Percentiles rank a stretch among this genome's conserved stretches.
These are phyloP conservation scores for Tapirus indicus DNA, from an alignment of 2,797 vertebrate species.

Conservation along the genomic window DNA sequence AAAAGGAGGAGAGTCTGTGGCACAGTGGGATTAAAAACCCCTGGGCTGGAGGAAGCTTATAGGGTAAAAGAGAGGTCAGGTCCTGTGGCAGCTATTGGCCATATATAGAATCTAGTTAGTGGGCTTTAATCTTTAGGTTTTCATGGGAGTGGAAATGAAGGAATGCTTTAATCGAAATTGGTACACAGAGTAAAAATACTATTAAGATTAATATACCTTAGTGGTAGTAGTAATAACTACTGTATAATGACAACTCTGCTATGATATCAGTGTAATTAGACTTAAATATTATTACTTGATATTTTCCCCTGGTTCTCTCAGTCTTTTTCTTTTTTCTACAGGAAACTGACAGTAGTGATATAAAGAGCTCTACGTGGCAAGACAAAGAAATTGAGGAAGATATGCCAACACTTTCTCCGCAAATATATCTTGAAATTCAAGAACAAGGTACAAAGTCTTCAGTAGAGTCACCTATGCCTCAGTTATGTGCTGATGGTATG, in stretches of 20 bases:
- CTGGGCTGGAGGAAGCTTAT: background rate
- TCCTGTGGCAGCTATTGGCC: background rate
- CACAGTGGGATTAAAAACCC: background rate
- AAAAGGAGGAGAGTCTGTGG: background rate
- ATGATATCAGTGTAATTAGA: background rate
- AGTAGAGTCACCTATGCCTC: constrained; percentile 78
- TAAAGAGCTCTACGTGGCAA: constrained; percentile 9
- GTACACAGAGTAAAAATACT: constrained; percentile 3
- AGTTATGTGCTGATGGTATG: constrained; percentile 73
- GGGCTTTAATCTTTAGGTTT: constrained; percentile 26
- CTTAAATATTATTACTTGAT: background rate
- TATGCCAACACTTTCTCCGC: constrained; percentile 87
- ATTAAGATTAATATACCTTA: background rate
- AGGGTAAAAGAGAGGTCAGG: background rate
- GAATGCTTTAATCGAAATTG: constrained; percentile 31
- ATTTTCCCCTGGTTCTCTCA: background rate
- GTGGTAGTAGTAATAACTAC: background rate
- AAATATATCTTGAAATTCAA: constrained; percentile 66
- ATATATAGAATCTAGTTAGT: background rate
- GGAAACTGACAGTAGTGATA: constrained; percentile 70
- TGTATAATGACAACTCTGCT: background rate
- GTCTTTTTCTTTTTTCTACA: constrained; percentile 77
- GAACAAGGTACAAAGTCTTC: constrained; percentile 68
- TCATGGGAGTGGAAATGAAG: constrained; percentile 23
- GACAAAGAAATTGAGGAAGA: constrained; percentile 79